Evolutionary conservation across 2,113 vertebrate species (phyloP), one percentile per base, ranked within the genome.

Genomic region (Istiophorus platypterus): DNA sequence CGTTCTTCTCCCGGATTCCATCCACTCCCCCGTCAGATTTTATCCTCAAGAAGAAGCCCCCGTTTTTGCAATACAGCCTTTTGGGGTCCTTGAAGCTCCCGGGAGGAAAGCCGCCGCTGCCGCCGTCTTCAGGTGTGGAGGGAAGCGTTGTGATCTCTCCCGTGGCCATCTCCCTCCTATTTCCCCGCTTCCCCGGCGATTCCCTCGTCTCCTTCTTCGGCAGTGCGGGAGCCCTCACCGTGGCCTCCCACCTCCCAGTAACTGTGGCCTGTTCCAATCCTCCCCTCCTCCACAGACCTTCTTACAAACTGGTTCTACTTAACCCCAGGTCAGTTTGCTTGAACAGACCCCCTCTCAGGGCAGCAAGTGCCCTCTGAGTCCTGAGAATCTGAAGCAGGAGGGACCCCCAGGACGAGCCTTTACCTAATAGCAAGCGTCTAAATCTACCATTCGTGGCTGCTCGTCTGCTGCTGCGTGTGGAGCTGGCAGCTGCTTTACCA

Each of bases 11-110:
- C 4, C 98, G 96, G 82, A 96, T 96, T 24, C 98, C 98, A 58
- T 99, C 97, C 93, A 99, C 97, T 37, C 94, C 93, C 22, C 98
- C 98, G 80, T 99, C 97, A 24, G 97, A 94, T 73, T 93, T 95
- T 79, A 99, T 98, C 93, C 98, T 95, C 84, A 99, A 88, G 91
- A 99, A 99, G 92, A 96, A 99, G 82, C 98, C 98, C 6, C 98
- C 98, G 87, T 99, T 99, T 82, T 99, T 99, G 90, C 97, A 99
- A 93, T 99, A 99, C 5, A 99, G 95, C 65, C 97, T 90, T 78
- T 99, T 99, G 81, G 98, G 97, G 13, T 99, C 98, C 93, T 96
- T 99, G 90, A 97, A 99, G 92, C 92, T 94, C 7, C 97, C 97
- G 0, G 97, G 95, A 1, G 97, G 93, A 58, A 98, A 98, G 54